Evolutionary conservation across 2,113 vertebrate genomes (phyloP).

Genomic region (Grammomys surdaster): DNA sequence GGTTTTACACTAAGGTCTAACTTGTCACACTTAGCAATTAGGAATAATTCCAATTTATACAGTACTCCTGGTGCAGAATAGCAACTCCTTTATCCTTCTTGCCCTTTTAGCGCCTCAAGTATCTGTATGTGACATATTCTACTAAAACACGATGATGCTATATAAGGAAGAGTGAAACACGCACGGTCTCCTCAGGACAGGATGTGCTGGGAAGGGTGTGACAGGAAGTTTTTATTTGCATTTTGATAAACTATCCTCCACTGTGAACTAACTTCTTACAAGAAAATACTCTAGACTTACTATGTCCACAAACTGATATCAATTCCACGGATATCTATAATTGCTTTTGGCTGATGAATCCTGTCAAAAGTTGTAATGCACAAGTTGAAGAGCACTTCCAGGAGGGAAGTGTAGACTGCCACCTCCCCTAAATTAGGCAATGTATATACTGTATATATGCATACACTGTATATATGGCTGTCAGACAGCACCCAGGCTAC

Average conservation of each 20-base stretch:
- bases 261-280: not conserved
- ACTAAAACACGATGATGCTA: not conserved
- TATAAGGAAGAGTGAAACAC: not conserved
- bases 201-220: not conserved
- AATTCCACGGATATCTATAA: not conserved
- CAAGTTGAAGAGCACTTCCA: not conserved
- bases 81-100: not conserved
- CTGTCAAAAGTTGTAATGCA: not conserved
- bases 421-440: not conserved
- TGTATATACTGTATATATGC: too few relatives aligned
- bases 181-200: not conserved
- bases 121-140: not conserved
- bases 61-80: conserved; percentile 34
- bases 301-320: not conserved
- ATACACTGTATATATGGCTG: not conserved
- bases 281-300: not conserved
- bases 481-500: not conserved
- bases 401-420: not conserved
- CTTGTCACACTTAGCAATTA: conserved; percentile 45
- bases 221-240: not conserved
- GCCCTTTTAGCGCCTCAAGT: not conserved
- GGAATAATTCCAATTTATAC: conserved; percentile 44
- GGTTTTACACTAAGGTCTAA: not conserved
- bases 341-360: conserved; percentile 15
- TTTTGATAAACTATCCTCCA: not conserved